A percentile compares a stretch with the other conserved stretches of the same genome.
phyloP scores from a whole-genome alignment of 2,888 invertebrate genomes.

The Cremastinae sp. region DNA sequence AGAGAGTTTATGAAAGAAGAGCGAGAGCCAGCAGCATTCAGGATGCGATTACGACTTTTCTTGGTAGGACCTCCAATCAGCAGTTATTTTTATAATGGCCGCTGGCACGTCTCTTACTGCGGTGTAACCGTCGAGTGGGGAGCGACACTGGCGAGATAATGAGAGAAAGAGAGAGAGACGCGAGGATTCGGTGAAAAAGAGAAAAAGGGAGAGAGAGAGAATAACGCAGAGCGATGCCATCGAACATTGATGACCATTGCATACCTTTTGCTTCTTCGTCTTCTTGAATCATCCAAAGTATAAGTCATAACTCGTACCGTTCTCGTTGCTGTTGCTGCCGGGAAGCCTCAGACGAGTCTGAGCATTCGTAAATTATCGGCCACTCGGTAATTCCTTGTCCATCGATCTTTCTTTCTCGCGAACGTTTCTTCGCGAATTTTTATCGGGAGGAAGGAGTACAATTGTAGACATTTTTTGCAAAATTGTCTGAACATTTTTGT shows the following conservation, averaged over 20 bases:
- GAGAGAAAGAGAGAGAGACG: conserved; percentile 15
- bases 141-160: conserved; percentile 10
- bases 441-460: neutral
- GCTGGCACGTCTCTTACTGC: conserved; percentile 69
- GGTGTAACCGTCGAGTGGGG: conserved; percentile 54
- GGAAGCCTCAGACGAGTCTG: neutral
- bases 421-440: neutral
- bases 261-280: conserved; percentile 59
- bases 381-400: conserved; percentile 11
- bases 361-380: conserved; percentile 20
- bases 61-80: conserved; percentile 80
- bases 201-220: conserved; percentile 9
- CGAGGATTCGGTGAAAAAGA: conserved; percentile 5
- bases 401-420: neutral
- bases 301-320: conserved; percentile 30
- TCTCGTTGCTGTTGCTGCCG: conserved; percentile 22
- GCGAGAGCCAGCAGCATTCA: conserved; percentile 69
- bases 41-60: conserved; percentile 81
- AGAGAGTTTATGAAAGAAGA: conserved; percentile 54
- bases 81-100: conserved; percentile 80
- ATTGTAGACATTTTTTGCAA: too few species aligned
- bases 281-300: conserved; percentile 69
- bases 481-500: too few species aligned
- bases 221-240: conserved; percentile 14
- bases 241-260: conserved; percentile 69